Conservation (phyloP, 2,888 invertebrate genomes). For the Hemistola chrysoprasaria region DNA sequence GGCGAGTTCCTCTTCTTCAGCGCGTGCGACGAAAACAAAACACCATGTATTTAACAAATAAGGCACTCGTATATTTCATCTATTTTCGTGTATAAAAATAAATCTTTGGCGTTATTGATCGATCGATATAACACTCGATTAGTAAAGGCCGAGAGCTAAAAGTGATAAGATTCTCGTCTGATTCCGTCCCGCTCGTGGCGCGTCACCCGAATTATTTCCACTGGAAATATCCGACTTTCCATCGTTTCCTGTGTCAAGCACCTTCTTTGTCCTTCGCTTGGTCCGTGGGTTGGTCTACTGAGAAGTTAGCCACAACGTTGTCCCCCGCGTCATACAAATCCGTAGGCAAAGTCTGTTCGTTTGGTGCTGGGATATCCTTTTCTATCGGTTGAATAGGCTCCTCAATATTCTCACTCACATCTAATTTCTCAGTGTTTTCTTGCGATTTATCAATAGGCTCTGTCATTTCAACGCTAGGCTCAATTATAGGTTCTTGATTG, state of each 20-base stretch:
- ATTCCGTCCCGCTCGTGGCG: slow-evolving; percentile 30
- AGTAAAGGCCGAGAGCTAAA: too few species aligned
- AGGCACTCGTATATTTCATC: slow-evolving; percentile 80
- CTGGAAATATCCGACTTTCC: slow-evolving; percentile 69
- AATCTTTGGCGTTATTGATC: slow-evolving; percentile 72
- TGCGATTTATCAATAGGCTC: too few species aligned
- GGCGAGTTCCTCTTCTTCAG: slow-evolving; percentile 83
- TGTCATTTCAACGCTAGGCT: too few species aligned
- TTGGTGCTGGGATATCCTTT: slow-evolving; percentile 4
- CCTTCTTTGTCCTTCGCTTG: slow-evolving; percentile 43
- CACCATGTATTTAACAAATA: slow-evolving; percentile 75
- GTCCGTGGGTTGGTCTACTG: slow-evolving; percentile 21
- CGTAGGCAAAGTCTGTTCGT: slow-evolving; percentile 8
- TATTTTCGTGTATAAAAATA: slow-evolving; percentile 60
- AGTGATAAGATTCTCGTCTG: too few species aligned
- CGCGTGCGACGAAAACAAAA: slow-evolving; percentile 65
- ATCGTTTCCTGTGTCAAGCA: slow-evolving; percentile 57
- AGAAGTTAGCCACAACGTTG: slow-evolving; percentile 58
- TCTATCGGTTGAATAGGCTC: too few species aligned
- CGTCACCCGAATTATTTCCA: slow-evolving; percentile 77
- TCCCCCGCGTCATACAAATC: slow-evolving; percentile 58
- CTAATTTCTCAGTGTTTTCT: too few species aligned
- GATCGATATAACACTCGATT: too few species aligned
- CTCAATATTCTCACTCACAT: too few species aligned
- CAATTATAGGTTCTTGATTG: too few species aligned